Evolutionary conservation across 2,888 invertebrate genomes (phyloP), one percentile per base, ranked within the genome.

Genomic region (Andricus quercusramuli): DNA sequence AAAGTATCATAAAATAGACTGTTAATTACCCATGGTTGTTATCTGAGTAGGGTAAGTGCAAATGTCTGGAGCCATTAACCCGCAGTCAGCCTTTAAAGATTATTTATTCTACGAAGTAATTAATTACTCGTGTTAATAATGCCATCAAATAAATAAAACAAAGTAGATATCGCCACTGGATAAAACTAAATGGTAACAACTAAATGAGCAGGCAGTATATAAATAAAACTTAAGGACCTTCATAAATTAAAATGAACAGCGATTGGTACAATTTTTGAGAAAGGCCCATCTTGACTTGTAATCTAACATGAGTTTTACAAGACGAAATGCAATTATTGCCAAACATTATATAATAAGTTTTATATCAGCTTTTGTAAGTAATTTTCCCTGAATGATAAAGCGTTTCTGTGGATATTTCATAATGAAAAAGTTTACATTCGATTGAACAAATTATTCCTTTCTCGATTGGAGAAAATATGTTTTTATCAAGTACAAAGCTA

Each of bases 91-190:
- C 56, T 74, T 74, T 74, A 37, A 59, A 56, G 56, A 74, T 59
- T 74, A 74, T 74, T 74, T 56, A 74, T 74, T 74, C 56, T 59
- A n/a, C 56, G 32, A 32, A 74, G 56, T 59, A 74, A 37, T 74
- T 74, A 74, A 74, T 74, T 74, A 74, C 74, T 74, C 32, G 56
- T 74, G 74, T 74, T 74, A 74, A 74, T 74, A 74, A 74, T 56
- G 32, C 74, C 56, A 74, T 74, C 56, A 56, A 74, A 51, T 74
- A 74, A 74, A 74, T 74, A 74, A 74, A 74, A 59, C 32, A 74
- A 74, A 59, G 56, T 74, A 68, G 22, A 22, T 47, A 74, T 56
- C 56, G 22, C 11, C 8, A 37, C n/a, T 37, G 74, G 74, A 74
- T 74, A 74, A 74, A 32, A 56, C n/a, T 29, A 13, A 59, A 74